Percentiles rank a stretch among this genome's conserved stretches.
Conservation (phyloP, 2,888 invertebrate genomes). For the Drosophila meridionalis region DNA sequence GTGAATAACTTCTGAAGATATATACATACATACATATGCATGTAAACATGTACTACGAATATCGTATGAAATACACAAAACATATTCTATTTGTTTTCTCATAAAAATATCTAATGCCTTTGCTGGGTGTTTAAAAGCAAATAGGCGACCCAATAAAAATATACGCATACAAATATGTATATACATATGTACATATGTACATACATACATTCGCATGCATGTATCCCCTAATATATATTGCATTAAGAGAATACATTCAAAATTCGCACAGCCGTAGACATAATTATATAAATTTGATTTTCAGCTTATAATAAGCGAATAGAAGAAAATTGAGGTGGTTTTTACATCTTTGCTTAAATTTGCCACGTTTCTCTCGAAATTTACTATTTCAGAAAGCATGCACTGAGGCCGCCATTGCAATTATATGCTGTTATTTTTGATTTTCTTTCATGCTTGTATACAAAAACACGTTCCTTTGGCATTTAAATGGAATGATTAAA, state of each 20-base stretch:
- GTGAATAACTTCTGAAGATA: not conserved
- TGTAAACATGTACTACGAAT: not conserved
- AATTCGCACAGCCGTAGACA: not conserved
- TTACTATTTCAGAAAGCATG: not conserved
- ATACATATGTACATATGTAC: not conserved
- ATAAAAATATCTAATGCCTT: not conserved
- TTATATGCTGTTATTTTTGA: not conserved
- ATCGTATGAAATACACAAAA: not conserved
- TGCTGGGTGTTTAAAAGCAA: conserved; percentile 2
- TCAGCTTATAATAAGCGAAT: not conserved
- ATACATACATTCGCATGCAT: not conserved
- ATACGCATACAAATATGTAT: not conserved
- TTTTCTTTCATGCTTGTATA: conserved; percentile 4
- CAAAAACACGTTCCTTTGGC: conserved; percentile 3
- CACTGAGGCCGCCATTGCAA: conserved; percentile 15
- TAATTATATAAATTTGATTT: not conserved
- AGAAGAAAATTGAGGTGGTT: not conserved
- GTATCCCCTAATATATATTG: not conserved
- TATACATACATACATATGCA: not conserved
- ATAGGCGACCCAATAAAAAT: not conserved
- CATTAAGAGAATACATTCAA: not conserved
- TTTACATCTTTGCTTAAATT: not conserved
- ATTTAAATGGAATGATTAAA: conserved; percentile 13
- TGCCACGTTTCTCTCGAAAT: conserved; percentile 6
- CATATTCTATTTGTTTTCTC: not conserved